Base-by-base conservation (phyloP, 2,113 vertebrate species). In the Aldabrachelys gigantea region DNA sequence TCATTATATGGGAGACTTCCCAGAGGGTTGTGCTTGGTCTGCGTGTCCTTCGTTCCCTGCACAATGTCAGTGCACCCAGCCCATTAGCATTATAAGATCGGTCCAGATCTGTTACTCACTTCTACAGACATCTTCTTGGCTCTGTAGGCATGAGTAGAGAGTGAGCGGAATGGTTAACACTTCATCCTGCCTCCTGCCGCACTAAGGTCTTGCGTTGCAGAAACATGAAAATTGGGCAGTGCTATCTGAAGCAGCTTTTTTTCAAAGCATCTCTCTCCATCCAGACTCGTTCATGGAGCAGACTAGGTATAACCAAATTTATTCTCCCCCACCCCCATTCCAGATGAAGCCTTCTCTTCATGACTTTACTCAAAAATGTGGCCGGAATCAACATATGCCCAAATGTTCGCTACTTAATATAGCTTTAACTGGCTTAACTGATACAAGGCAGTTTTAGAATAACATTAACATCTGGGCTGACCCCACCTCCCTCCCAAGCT, bases 391-490 rank as follows among this genome's bases (percentile, higher is more conserved):
- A 49, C 82, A 80, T 75, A 94, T 91, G 83, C 75, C 72, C 81
- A 90, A 79, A 90, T 0, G 8, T 91, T 93, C 89, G 19, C n/a
- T 78, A 78, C 95, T 96, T 93, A 97, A 95, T 96, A 82, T 91
- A 96, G 89, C 98, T 97, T 98, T 97, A 97, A 97, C 97, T 88
- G 97, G 95, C 96, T 98, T 92, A 90, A 78, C 97, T 96, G 98
- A 97, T 98, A 98, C 88, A 98, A 98, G 93, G 97, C 94, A 95
- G 97, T 98, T 98, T 97, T 98, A 98, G 97, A 98, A 98, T 98
- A 98, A 98, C 97, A 98, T 98, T 98, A 98, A 98, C 98, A 98
- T 98, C 98, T 98, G 98, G 98, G 97, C 97, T 97, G 97, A 98
- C 97, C 94, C 96, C 93, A 11, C 98, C 98, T 98, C 97, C 98